phyloP scores from a whole-genome alignment of 1,140 invertebrate genomes.

The Leptopilina clavipes region DNA sequence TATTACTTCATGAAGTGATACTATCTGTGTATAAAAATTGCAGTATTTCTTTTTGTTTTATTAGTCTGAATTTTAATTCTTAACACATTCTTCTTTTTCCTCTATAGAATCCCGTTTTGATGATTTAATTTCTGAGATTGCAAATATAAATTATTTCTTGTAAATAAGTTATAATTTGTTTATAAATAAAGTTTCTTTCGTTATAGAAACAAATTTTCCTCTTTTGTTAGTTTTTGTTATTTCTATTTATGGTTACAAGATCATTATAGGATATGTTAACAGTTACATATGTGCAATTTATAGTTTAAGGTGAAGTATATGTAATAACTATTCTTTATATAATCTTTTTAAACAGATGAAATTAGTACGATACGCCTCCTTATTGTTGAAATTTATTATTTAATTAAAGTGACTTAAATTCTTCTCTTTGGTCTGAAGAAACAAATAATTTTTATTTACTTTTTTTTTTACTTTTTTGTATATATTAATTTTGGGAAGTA shows the following conservation, averaged over 20 bases:
- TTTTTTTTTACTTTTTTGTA: not conserved
- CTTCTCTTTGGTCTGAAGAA: no score
- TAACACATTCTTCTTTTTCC: no score
- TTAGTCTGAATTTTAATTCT: no score
- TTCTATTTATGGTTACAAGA: not conserved
- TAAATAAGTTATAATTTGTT: no score
- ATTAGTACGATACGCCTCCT: not conserved
- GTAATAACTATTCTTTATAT: not conserved
- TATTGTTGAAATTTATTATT: not conserved
- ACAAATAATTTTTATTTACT: not conserved
- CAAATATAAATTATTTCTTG: no score
- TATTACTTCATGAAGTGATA: no score
- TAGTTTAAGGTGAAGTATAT: not conserved
- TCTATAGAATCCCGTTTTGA: no score
- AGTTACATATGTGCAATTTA: not conserved
- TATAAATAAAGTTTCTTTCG: not conserved
- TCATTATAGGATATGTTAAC: not conserved
- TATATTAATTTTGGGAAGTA: not conserved
- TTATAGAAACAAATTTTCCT: not conserved
- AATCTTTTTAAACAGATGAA: not conserved
- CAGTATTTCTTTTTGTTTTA: no score
- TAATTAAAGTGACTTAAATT: slow-evolving; percentile 5
- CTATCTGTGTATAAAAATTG: no score
- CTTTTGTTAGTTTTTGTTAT: not conserved
- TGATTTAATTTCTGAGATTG: no score